These are phyloP conservation scores for Clarias batrachus DNA, from an alignment of 2,113 vertebrate genomes.

Conservation along the genomic window DNA sequence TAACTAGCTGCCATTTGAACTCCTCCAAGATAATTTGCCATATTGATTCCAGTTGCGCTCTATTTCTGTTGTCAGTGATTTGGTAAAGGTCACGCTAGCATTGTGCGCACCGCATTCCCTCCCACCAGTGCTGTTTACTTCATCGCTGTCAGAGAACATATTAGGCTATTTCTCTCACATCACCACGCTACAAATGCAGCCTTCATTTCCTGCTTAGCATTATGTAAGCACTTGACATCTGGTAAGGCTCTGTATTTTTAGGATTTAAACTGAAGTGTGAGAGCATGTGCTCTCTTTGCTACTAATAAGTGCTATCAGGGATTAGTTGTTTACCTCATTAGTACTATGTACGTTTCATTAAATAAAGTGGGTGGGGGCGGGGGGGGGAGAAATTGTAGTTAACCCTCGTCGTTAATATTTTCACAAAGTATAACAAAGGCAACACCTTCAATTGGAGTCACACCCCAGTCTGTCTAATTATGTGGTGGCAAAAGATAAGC, in stretches of 20 bases:
- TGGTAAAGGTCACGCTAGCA: conserved; percentile 69
- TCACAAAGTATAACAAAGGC: conserved; percentile 92
- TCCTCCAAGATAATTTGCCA: conserved; percentile 69
- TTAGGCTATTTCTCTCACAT: conserved; percentile 79
- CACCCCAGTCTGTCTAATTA: conserved; percentile 96
- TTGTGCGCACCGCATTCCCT: conserved; percentile 53
- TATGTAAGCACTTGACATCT: conserved; percentile 91
- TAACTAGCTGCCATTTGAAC: conserved; percentile 68
- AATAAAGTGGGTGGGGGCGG: conserved; percentile 75
- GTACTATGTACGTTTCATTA: conserved; percentile 97
- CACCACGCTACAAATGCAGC: conserved; percentile 84
- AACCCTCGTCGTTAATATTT: conserved; percentile 96
- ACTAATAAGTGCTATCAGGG: conserved; percentile 97
- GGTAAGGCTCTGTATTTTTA: conserved; percentile 87
- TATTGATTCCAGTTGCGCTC: conserved; percentile 67
- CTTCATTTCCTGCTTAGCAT: conserved; percentile 82
- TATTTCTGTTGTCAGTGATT: conserved; percentile 69
- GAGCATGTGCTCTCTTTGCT: conserved; percentile 85
- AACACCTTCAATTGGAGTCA: conserved; percentile 96
- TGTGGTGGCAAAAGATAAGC: conserved; percentile 80
- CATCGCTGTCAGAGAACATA: conserved; percentile 75
- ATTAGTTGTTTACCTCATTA: conserved; percentile 98
- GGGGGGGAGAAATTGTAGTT: conserved; percentile 83
- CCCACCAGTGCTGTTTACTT: conserved; percentile 70
- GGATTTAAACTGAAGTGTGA: conserved; percentile 89